These are phyloP conservation scores for Antrozous pallidus DNA, from an alignment of 2,797 vertebrate species.

Conservation along the genomic window DNA sequence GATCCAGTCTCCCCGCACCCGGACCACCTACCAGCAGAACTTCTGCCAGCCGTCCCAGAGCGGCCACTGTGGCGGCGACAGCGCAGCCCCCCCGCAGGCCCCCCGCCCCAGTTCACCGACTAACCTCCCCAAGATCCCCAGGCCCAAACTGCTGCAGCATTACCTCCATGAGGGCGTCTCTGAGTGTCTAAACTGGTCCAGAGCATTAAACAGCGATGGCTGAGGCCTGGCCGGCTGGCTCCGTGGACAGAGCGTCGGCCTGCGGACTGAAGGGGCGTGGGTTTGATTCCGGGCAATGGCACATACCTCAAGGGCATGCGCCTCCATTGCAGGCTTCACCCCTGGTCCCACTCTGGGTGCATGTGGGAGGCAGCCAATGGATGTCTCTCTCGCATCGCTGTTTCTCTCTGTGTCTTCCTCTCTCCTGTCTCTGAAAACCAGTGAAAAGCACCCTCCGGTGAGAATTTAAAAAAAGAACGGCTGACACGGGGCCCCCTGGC, in stretches of 20 bases:
- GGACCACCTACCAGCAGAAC: conserved; percentile 77
- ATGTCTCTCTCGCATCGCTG: no score
- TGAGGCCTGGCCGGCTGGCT: background rate
- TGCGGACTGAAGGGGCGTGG: no score
- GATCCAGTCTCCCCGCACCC: background rate
- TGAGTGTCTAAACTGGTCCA: conserved; percentile 78
- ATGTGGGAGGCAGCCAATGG: no score
- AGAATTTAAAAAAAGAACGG: background rate
- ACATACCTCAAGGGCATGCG: no score
- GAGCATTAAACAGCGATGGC: conserved; percentile 61
- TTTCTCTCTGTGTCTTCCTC: no score
- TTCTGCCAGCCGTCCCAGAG: conserved; percentile 40
- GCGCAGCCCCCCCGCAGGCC: background rate
- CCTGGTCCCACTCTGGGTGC: no score
- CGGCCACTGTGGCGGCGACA: background rate
- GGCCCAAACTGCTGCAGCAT: conserved; percentile 58
- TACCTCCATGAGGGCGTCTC: conserved; percentile 71
- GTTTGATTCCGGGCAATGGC: no score
- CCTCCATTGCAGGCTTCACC: no score
- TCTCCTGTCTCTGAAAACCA: no score
- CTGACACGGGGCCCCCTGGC: background rate
- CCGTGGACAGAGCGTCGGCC: no score
- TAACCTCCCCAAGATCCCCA: conserved; percentile 26
- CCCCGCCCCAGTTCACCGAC: background rate
- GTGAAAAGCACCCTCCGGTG: no score